These are phyloP conservation scores for Drosophila kambysellisi DNA, from an alignment of 2,888 invertebrate genomes.

Conservation along the genomic window DNA sequence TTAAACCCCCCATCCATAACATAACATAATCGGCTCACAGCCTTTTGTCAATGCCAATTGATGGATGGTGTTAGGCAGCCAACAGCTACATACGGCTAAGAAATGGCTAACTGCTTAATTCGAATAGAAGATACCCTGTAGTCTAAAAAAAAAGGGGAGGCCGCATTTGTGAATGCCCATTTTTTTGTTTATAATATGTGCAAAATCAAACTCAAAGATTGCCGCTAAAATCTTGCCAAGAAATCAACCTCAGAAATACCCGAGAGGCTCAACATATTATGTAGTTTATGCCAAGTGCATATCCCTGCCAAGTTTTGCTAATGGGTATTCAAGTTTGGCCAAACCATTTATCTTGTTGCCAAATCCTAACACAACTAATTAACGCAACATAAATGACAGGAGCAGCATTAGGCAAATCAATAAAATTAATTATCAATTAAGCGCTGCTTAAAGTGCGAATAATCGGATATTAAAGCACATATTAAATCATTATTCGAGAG, in stretches of 20 bases:
- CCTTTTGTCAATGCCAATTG: slow-evolving; percentile 42
- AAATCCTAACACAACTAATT: slow-evolving; percentile 55
- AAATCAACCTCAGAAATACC: neutral
- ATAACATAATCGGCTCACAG: slow-evolving; percentile 16
- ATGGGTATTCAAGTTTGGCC: slow-evolving; percentile 2
- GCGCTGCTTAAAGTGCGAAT: slow-evolving; percentile 32
- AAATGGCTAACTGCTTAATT: neutral
- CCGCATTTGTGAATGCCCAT: neutral
- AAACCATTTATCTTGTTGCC: slow-evolving; percentile 56
- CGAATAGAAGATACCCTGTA: slow-evolving; percentile 26
- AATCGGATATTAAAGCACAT: slow-evolving; percentile 47
- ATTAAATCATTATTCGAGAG: neutral
- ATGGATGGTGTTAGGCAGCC: slow-evolving; percentile 31
- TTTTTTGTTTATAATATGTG: too few species aligned
- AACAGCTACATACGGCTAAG: neutral
- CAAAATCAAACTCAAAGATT: neutral
- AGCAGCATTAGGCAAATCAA: slow-evolving; percentile 54
- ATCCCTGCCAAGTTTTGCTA: neutral
- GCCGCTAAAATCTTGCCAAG: neutral
- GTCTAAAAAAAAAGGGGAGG: neutral
- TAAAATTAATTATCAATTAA: slow-evolving; percentile 78
- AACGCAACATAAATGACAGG: slow-evolving; percentile 44
- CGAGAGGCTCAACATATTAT: too few species aligned
- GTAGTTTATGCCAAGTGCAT: neutral
- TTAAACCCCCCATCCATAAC: slow-evolving; percentile 9